Base-by-base conservation (phyloP, 1,140 invertebrate genomes). In the Drosophila sp. region DNA sequence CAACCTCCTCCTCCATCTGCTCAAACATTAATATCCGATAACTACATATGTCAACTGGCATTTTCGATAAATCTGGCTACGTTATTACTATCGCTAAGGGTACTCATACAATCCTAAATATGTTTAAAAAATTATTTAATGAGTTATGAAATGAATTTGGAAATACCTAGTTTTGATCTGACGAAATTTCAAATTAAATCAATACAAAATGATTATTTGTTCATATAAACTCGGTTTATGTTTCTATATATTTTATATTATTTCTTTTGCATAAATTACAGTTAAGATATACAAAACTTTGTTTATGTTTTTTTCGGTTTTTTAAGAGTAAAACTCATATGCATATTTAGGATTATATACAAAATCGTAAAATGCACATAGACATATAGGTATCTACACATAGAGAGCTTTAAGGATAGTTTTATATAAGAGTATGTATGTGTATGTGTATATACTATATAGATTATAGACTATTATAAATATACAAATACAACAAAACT, bases 341-440 rank as follows among this genome's bases (percentile, higher is more conserved):
- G 64, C 57, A 63, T 64, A 72, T 57, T 67, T 65, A 71, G 55
- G 64, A 80, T 55, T 84, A 74, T 85, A 60, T 85, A 85, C 74
- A 87, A 82, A 54, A 57, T 58, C 6, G 58, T 60, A 54, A 33
- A 55, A 66, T 77, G 66, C 65, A 60, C 66, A 55, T 71, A 72
- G 27, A 61, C 58, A 61, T 55, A 63, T 3, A 65, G 60, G 50
- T 44, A 67, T 60, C 55, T 60, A 55, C 32, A 62, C 38, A 77
- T 54, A 55, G 41, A 67, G 30, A 66, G 10, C 47, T 33, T 10
- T 40, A 27, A 60, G 58, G 4, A n/a, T 11, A 38, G 29, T 60
- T 56, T 8, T 38, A 35, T 29, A 44, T 35, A 67, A 10, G 30
- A 11, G 35, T 62, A 29, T 32, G 55, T 41, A 27, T 66, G 40